Percentiles rank a stretch among this genome's conserved stretches.
Conservation (phyloP, 2,888 invertebrate genomes). For the Odontomyia ornata region DNA sequence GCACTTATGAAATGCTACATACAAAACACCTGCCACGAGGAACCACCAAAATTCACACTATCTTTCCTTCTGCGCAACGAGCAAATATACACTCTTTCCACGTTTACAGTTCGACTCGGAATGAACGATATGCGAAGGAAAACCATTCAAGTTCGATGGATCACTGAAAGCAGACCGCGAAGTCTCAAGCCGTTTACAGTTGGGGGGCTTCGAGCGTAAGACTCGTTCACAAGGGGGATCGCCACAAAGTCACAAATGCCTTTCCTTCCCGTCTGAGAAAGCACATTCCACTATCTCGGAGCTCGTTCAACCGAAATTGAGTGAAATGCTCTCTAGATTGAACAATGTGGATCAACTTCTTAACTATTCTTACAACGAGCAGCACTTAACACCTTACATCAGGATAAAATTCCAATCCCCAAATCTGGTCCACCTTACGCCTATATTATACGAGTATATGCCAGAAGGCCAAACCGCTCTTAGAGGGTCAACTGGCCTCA, state of each 20-base stretch:
- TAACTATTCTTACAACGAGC: too few species aligned
- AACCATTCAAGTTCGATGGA: background rate
- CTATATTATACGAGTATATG: too few species aligned
- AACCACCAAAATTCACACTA: background rate
- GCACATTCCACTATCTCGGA: conserved; percentile 11
- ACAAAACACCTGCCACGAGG: background rate
- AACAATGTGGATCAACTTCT: too few species aligned
- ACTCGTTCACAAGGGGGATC: background rate
- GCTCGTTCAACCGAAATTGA: background rate
- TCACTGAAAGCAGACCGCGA: background rate
- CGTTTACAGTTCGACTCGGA: conserved; percentile 40
- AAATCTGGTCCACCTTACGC: too few species aligned
- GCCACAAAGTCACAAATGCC: background rate
- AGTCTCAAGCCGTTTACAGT: background rate
- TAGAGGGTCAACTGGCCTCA: too few species aligned
- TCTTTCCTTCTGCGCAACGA: background rate
- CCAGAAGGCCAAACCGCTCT: too few species aligned
- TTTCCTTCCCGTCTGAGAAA: conserved; percentile 22
- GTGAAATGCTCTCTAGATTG: background rate
- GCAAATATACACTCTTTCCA: conserved; percentile 11
- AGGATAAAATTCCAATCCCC: too few species aligned
- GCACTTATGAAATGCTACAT: conserved; percentile 1
- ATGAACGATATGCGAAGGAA: conserved; percentile 24
- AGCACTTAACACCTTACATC: too few species aligned
- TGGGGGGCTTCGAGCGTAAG: background rate